Base-by-base conservation (phyloP, 1,140 invertebrate genomes). In the Ectropis grisescens region DNA sequence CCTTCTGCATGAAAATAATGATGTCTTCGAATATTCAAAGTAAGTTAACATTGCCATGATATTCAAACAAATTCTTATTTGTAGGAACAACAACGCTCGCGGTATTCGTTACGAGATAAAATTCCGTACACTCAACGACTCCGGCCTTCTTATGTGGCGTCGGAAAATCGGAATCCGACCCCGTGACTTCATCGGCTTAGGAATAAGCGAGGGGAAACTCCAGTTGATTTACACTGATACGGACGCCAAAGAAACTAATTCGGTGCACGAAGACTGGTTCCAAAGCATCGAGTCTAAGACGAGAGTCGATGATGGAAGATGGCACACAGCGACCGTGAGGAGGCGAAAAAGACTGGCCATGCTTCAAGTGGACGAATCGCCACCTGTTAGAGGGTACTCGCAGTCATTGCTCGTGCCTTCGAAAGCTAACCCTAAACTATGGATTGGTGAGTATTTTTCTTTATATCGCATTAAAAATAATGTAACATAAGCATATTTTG, bases 351-450 rank as follows among this genome's bases (percentile, higher is more conserved):
- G 89, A 48, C 72, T 88, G 12, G 89, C 89, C 9, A 85, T 85
- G 50, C 70, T 94, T 24, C 86, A 89, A 58, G 86, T 93, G 6
- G 92, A 93, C 61, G 83, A 86, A 24, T 80, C 85, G 33, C 60
- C 82, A n/a, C 84, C 88, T 2, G 80, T 88, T 1, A 86, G 85
- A 47, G 86, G 84, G 11, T 83, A 86, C 45, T 87, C 90, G 12
- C 84, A 86, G 33, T 80, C 82, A 19, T 86, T 90, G 31, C 85
- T 90, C 14, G 86, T 87, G 28, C 85, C 88, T 45, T 85, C 92
- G 41, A 89, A 90, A 57, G 89, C 90, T 6, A 90, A 92, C 75
- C 89, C 90, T 11, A 86, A 87, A 47, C 64, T 93, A 31, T 93
- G 90, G 90, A 89, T 94, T 51, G 91, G 91, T 81, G 52, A 52